A percentile compares a stretch with the other conserved stretches of the same genome.
Conservation (phyloP, 2,888 invertebrate genomes). For the Amphipoea oculea region DNA sequence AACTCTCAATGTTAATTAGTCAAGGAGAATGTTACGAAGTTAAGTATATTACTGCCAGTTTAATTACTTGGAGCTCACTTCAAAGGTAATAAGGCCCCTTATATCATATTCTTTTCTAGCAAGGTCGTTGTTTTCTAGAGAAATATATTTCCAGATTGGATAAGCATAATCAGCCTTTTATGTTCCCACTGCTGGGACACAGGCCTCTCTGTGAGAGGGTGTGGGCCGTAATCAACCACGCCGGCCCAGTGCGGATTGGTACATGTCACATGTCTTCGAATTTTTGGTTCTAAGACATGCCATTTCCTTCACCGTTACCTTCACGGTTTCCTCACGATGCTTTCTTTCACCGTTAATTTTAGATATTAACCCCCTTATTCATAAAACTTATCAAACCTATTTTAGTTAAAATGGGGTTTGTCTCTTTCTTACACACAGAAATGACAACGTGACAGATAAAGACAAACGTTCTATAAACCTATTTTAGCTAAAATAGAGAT, state of each 20-base stretch:
- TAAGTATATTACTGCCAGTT: slow-evolving; percentile 7
- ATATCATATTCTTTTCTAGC: too few species aligned
- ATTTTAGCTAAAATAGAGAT: too few species aligned
- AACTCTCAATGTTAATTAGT: slow-evolving; percentile 37
- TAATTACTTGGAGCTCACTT: slow-evolving; percentile 24
- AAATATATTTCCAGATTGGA: background rate
- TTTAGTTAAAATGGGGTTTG: too few species aligned
- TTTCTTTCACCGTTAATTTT: background rate
- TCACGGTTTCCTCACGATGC: background rate
- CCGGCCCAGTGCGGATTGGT: background rate
- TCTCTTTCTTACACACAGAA: too few species aligned
- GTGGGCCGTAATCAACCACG: background rate
- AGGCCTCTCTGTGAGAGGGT: background rate
- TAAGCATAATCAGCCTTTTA: background rate
- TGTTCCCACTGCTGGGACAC: background rate
- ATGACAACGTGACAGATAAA: too few species aligned
- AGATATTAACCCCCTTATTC: too few species aligned
- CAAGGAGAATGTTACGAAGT: slow-evolving; percentile 1
- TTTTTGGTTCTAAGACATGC: background rate
- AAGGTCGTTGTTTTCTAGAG: too few species aligned
- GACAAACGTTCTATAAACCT: too few species aligned
- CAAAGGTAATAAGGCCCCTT: background rate
- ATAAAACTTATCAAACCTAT: too few species aligned
- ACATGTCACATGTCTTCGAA: background rate
- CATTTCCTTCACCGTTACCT: background rate